Evolutionary conservation across 2,888 invertebrate genomes (phyloP), one percentile per base, ranked within the genome.

Genomic region (Cancer borealis): DNA sequence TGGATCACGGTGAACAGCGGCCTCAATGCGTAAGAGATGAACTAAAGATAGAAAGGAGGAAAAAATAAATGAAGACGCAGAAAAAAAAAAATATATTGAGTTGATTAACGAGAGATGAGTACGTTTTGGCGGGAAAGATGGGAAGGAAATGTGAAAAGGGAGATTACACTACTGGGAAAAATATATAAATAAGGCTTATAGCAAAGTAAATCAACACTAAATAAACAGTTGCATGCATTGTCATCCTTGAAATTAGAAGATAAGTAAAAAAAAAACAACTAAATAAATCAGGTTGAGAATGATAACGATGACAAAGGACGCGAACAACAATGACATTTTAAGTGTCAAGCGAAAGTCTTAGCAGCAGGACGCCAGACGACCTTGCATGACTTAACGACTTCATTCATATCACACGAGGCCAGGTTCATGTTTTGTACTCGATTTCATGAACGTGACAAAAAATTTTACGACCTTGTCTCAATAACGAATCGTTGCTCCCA

Each of bases 331-430:
- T n/a, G 84, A 84, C 4, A 17, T 0, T 12, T 4, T 84, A 39
- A 84, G 39, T 17, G n/a, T 17, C 21, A n/a, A 17, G 84, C 84
- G 84, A 84, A 84, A 84, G 84, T 84, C 2, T 39, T 39, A 39
- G 39, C 30, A 17, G 39, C 30, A 84, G 84, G 39, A 39, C 39
- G 84, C 30, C 39, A 39, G 14, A 30, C 30, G 39, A 84, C 84
- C 84, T 84, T 84, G 84, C n/a, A 26, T n/a, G 73, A 79, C 73
- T 79, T 26, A 30, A 79, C 73, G 73, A 79, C 21, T n/a, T 26
- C 73, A n/a, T 3, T 60, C 17, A 60, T 17, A 60, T 60, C 17
- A 60, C 21, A 4, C 60, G 21, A 60, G 60, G 60, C 21, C 21
- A 60, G 21, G 60, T 60, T 60, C 60, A 60, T 60, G 21, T 21